Evolutionary conservation across 1,140 invertebrate species (phyloP).

Genomic region (Drosophila kikkawai): DNA sequence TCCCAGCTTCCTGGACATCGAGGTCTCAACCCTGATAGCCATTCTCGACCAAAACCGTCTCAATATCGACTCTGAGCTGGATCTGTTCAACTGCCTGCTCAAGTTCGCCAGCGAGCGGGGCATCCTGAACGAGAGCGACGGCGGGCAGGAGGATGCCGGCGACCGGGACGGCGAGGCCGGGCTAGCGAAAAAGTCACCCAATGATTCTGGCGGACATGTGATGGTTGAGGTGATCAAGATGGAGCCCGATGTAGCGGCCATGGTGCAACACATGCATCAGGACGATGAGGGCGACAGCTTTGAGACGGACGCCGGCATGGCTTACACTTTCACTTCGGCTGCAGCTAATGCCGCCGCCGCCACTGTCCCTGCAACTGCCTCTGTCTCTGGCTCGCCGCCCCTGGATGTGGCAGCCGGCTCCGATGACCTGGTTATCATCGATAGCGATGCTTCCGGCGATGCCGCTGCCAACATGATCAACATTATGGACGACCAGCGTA

Average conservation of each 20-base stretch:
- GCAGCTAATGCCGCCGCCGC: not conserved
- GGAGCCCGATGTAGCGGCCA: conserved; percentile 79
- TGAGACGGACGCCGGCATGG: conserved; percentile 22
- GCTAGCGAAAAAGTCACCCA: conserved; percentile 5
- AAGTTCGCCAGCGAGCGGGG: conserved; percentile 87
- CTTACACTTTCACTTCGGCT: conserved; percentile 18
- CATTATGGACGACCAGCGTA: conserved; percentile 76
- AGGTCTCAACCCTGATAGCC: conserved; percentile 89
- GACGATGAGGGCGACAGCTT: conserved; percentile 64
- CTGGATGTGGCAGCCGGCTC: conserved; percentile 27
- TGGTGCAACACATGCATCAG: conserved; percentile 75
- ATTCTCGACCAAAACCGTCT: conserved; percentile 91
- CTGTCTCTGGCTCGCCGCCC: conserved; percentile 5
- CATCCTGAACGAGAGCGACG: conserved; percentile 47
- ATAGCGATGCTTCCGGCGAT: conserved; percentile 72
- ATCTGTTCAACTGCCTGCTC: conserved; percentile 90
- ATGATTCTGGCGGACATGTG: conserved; percentile 27
- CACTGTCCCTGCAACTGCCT: not conserved
- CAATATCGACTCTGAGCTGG: conserved; percentile 90
- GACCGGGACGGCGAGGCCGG: conserved; percentile 19
- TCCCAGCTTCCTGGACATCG: conserved; percentile 91
- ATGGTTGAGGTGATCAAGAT: conserved; percentile 79
- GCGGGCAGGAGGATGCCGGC: conserved; percentile 7
- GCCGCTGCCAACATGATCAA: conserved; percentile 69
- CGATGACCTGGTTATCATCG: conserved; percentile 74